A percentile compares a stretch with the other conserved stretches of the same genome.
These are phyloP conservation scores for Rattus rattus DNA, from an alignment of 2,113 vertebrate genomes.

Conservation along the genomic window DNA sequence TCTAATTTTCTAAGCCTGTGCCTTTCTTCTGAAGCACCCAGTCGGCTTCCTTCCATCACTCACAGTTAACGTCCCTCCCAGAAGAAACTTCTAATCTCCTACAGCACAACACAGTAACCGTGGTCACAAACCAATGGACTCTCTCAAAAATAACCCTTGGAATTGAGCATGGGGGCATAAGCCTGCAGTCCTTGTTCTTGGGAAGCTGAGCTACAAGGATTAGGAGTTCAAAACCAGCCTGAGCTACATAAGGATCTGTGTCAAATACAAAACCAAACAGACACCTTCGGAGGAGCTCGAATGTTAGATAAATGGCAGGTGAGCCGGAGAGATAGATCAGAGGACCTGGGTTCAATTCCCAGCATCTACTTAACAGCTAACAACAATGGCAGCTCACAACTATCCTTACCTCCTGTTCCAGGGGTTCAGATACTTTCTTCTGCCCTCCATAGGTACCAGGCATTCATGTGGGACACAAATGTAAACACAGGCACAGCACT, in stretches of 20 bases:
- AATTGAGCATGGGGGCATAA: not conserved
- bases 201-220: not conserved
- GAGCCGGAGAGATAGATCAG: not conserved
- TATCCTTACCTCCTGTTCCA: not conserved
- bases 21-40: not conserved
- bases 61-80: not conserved
- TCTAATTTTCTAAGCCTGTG: not conserved
- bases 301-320: not conserved
- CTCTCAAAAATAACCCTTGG: not conserved
- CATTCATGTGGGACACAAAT: not conserved
- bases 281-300: not conserved
- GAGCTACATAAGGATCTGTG: not conserved
- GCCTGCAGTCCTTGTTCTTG: not conserved
- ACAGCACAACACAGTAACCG: not conserved
- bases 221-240: not conserved
- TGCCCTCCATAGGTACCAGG: not conserved
- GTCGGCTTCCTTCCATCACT: not conserved
- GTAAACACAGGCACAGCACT: not conserved
- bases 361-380: not conserved
- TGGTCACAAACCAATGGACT: not conserved
- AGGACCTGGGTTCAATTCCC: not conserved
- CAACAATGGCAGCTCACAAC: not conserved
- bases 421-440: not conserved
- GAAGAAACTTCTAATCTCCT: not conserved
- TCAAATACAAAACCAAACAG: not conserved